phyloP scores from a whole-genome alignment of 2,888 invertebrate genomes.

The Melanophora roralis region DNA sequence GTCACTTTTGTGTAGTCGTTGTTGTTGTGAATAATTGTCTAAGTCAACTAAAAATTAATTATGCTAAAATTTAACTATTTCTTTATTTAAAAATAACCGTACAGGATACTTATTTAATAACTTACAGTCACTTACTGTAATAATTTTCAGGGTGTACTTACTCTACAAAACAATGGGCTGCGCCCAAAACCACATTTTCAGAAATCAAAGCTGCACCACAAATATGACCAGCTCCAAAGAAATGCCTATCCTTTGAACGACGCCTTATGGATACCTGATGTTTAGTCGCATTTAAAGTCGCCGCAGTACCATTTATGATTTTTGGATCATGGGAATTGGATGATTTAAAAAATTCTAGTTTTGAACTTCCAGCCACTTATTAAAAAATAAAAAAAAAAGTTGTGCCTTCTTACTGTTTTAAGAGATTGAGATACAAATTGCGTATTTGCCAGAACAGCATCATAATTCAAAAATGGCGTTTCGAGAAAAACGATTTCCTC shows the following conservation, averaged over 20 bases:
- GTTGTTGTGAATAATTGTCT: too few species aligned
- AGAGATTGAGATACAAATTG: neutral
- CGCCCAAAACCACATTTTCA: slow-evolving; percentile 69
- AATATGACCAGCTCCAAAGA: slow-evolving; percentile 73
- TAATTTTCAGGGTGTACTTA: too few species aligned
- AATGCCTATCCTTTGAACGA: slow-evolving; percentile 67
- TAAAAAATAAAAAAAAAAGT: neutral
- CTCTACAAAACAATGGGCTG: slow-evolving; percentile 75
- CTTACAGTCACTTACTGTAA: too few species aligned
- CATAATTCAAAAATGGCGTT: too few species aligned
- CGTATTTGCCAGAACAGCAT: too few species aligned
- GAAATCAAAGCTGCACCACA: slow-evolving; percentile 72
- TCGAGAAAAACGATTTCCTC: too few species aligned
- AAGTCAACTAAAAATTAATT: too few species aligned
- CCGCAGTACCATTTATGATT: slow-evolving; percentile 63
- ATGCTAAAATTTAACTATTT: too few species aligned
- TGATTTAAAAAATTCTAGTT: neutral
- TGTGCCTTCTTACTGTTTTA: neutral
- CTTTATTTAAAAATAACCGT: too few species aligned
- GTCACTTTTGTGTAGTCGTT: too few species aligned
- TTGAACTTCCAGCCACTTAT: slow-evolving; percentile 12
- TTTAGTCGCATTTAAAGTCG: slow-evolving; percentile 61
- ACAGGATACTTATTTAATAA: too few species aligned
- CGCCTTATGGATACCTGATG: slow-evolving; percentile 71
- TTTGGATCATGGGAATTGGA: slow-evolving; percentile 27